Conservation (phyloP, 2,797 vertebrate genomes). For the Cossypha dichroa region DNA sequence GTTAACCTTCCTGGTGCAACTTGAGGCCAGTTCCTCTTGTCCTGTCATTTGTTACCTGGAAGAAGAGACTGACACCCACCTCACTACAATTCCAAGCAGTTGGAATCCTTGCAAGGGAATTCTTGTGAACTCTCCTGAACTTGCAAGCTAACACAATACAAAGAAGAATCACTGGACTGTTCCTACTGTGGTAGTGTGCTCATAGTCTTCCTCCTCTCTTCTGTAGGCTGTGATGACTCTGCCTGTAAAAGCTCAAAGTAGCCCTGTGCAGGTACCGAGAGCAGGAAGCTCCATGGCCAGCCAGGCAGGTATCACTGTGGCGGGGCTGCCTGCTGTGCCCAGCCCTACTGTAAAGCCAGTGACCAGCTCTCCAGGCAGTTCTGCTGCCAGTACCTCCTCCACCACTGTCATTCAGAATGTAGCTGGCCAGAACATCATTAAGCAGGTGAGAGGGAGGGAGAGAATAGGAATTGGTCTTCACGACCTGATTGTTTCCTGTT, state of each 20-base stretch:
- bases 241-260: conserved; percentile 86
- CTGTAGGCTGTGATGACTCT: conserved; percentile 88
- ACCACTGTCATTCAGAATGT: conserved; percentile 87
- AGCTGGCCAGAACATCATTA: conserved; percentile 88
- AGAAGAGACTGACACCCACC: background rate
- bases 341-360: conserved; percentile 83
- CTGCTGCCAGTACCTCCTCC: conserved; percentile 69
- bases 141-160: background rate
- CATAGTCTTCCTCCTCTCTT: background rate
- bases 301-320: conserved; percentile 81
- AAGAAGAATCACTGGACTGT: background rate
- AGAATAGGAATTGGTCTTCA: background rate
- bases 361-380: conserved; percentile 81
- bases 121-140: background rate
- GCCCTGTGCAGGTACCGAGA: conserved; percentile 80
- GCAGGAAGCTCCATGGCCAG: conserved; percentile 61
- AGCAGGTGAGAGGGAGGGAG: conserved; percentile 83
- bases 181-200: background rate
- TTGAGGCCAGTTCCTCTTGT: background rate
- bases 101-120: background rate
- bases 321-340: conserved; percentile 78
- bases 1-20: background rate
- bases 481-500: rapidly evolving
- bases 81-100: background rate
- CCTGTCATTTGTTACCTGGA: background rate